Evolutionary conservation across 2,888 invertebrate species (phyloP).

Genomic region (Allophyes oxyacanthae): DNA sequence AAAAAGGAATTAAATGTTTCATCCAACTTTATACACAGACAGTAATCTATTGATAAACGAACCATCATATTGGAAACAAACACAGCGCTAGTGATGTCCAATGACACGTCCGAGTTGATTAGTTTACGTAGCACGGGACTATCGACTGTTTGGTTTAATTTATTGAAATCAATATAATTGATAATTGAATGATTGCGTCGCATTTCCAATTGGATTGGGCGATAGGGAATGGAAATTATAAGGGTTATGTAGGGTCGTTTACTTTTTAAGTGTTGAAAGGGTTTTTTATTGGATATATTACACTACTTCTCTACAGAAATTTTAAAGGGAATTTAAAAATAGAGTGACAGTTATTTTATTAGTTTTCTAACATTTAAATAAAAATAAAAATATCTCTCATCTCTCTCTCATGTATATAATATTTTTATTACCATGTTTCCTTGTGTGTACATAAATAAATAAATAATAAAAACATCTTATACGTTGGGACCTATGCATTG

Average conservation of each 20-base stretch:
- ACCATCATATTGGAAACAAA: constrained; percentile 31
- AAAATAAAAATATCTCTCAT: too few species aligned
- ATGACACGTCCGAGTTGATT: constrained; percentile 53
- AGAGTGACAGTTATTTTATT: too few species aligned
- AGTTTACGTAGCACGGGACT: constrained; percentile 47
- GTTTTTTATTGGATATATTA: constrained; percentile 28
- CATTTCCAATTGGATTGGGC: constrained; percentile 45
- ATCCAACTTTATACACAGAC: constrained; percentile 2
- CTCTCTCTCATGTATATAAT: too few species aligned
- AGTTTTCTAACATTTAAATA: too few species aligned
- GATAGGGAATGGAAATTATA: constrained; percentile 31
- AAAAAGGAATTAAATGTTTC: too few species aligned
- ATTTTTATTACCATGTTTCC: too few species aligned
- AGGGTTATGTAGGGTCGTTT: constrained; percentile 35
- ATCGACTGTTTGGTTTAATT: constrained; percentile 50
- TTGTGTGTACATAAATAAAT: too few species aligned
- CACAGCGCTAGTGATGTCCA: constrained; percentile 29
- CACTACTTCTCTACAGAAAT: too few species aligned
- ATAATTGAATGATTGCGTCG: constrained; percentile 46
- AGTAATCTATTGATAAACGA: constrained; percentile 18
- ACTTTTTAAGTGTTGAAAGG: constrained; percentile 29
- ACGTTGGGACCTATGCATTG: too few species aligned
- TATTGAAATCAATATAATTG: constrained; percentile 52
- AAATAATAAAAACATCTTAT: too few species aligned
- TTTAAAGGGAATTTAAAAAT: background rate